These are phyloP conservation scores for Aleiodes sp. DNA, from an alignment of 1,140 invertebrate species.

Conservation along the genomic window DNA sequence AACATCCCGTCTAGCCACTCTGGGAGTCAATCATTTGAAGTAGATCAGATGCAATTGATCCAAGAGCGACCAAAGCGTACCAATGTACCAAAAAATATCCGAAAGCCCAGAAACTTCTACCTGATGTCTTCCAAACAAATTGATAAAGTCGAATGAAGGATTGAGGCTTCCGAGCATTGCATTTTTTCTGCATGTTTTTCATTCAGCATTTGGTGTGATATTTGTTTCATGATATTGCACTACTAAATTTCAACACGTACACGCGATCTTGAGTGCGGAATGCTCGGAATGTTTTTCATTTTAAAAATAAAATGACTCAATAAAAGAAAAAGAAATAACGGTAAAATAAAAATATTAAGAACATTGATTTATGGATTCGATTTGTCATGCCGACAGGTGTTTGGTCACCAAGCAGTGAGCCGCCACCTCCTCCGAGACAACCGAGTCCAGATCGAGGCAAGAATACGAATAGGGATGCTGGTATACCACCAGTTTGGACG, in stretches of 20 bases:
- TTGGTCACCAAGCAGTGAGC: constrained; percentile 64
- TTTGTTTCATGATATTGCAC: constrained; percentile 30
- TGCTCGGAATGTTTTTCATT: not conserved
- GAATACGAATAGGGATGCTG: constrained; percentile 59
- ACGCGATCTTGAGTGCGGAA: not conserved
- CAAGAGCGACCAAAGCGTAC: too few relatives aligned
- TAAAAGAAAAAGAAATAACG: not conserved
- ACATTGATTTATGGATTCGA: constrained; percentile 25
- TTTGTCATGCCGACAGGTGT: constrained; percentile 57
- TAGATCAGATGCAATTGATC: too few relatives aligned
- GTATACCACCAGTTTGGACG: constrained; percentile 77
- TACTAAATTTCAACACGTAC: constrained; percentile 15
- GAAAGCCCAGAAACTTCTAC: too few relatives aligned
- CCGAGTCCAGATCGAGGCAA: constrained; percentile 58
- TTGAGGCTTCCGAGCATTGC: not conserved
- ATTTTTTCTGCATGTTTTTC: not conserved
- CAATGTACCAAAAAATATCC: not conserved
- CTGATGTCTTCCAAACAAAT: too few relatives aligned
- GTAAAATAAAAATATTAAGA: not conserved
- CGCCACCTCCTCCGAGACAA: constrained; percentile 64
- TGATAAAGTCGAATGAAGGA: not conserved
- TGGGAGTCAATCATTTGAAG: too few relatives aligned
- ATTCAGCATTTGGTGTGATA: constrained; percentile 26
- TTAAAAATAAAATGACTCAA: not conserved
- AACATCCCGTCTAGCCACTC: too few relatives aligned